Evolutionary conservation across 2,113 vertebrate genomes (phyloP).

Genomic region (Tor tambroides): DNA sequence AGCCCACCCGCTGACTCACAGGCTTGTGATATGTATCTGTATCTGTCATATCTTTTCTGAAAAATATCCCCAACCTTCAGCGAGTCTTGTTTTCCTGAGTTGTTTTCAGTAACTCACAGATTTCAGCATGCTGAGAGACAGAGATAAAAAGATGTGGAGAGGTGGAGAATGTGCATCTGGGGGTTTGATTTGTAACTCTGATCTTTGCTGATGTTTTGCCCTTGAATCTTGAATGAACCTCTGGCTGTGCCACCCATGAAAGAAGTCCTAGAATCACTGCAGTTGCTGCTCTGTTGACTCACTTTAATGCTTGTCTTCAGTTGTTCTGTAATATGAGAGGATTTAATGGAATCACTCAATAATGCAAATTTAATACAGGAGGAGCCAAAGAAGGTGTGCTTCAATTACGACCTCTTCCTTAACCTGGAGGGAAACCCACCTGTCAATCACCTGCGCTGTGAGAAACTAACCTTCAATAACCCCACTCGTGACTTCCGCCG

Average conservation of each 20-base stretch:
- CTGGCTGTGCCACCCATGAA: background rate
- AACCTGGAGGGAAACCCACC: conserved; percentile 98
- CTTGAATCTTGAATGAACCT: conserved; percentile 21
- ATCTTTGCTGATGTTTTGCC: conserved; percentile 15
- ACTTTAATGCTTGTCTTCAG: conserved; percentile 3
- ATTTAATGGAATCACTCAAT: background rate
- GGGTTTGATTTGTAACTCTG: background rate
- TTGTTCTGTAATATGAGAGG: background rate
- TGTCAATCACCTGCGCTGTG: conserved; percentile 97
- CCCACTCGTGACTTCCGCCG: conserved; percentile 96
- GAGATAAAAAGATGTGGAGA: background rate
- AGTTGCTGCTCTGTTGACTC: background rate
- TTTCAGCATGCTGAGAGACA: background rate
- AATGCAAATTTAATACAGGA: conserved; percentile 77
- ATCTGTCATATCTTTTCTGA: conserved; percentile 19
- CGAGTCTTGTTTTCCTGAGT: background rate
- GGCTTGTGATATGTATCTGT: background rate
- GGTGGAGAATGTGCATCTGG: background rate
- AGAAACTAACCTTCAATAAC: conserved; percentile 99
- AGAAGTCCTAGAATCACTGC: background rate
- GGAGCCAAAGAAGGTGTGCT: conserved; percentile 95
- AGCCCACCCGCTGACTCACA: background rate
- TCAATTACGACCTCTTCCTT: conserved; percentile 97
- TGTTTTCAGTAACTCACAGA: background rate
- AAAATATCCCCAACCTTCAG: conserved; percentile 9